Conservation (phyloP, 2,797 vertebrate genomes). For the Halcyon leucocephala region DNA sequence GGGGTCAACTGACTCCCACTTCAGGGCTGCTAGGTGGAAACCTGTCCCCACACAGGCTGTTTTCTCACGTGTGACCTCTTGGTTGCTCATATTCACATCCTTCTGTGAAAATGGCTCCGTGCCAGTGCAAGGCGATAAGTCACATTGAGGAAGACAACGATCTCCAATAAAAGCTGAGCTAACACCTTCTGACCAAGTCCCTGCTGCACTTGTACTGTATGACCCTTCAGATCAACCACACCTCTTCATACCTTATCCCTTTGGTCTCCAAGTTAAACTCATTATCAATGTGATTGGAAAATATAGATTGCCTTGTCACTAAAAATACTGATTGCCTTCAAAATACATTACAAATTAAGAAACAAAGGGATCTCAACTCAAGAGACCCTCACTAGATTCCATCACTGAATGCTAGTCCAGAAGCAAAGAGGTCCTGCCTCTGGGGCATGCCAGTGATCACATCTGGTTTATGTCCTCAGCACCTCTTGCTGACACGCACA, state of each 20-base stretch:
- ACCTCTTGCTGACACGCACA: fast-evolving
- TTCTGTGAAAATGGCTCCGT: not conserved
- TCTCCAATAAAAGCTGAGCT: not conserved
- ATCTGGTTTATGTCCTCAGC: not conserved
- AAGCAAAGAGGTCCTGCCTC: not conserved
- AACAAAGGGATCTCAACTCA: not conserved
- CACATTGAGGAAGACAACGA: not conserved
- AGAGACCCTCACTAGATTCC: not conserved
- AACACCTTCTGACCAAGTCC: not conserved
- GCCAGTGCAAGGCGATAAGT: not conserved
- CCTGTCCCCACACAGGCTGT: not conserved
- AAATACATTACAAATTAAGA: not conserved
- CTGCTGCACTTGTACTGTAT: not conserved
- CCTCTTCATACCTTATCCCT: not conserved
- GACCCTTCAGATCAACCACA: not conserved
- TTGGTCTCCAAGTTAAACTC: not conserved
- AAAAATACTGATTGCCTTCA: not conserved
- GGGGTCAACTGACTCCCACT: not conserved
- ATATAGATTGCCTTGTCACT: not conserved
- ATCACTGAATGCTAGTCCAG: not conserved
- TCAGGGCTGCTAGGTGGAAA: not conserved
- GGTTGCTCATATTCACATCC: not conserved
- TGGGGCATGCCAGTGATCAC: no score
- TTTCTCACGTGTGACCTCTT: not conserved
- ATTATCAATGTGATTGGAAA: not conserved